Evolutionary conservation across 2,888 invertebrate species (phyloP).

Genomic region (Lochmaea capreae): DNA sequence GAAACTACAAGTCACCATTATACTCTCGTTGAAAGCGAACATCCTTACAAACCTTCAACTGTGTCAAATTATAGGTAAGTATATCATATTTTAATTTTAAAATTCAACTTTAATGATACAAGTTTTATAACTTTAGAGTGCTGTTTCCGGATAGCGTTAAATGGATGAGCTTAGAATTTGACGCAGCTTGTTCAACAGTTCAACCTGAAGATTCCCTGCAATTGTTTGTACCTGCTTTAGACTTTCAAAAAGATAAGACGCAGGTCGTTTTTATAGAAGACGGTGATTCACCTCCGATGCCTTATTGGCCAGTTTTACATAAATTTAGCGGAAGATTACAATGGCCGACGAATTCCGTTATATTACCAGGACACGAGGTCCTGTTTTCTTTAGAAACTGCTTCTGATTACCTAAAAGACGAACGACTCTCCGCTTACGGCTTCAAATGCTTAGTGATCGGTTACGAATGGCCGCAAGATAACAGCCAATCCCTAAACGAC

Average conservation of each 20-base stretch:
- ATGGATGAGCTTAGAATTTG: slow-evolving; percentile 95
- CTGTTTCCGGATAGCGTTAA: slow-evolving; percentile 88
- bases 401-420: slow-evolving; percentile 93
- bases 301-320: slow-evolving; percentile 75
- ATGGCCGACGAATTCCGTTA: slow-evolving; percentile 89
- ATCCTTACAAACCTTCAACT: slow-evolving; percentile 92
- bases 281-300: slow-evolving; percentile 60
- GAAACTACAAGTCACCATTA: slow-evolving; percentile 87
- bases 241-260: slow-evolving; percentile 42
- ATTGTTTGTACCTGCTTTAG: slow-evolving; percentile 73
- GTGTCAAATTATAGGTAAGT: slow-evolving; percentile 83
- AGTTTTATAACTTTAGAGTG: slow-evolving; percentile 70
- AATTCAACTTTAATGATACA: too few relatives aligned
- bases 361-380: slow-evolving; percentile 93
- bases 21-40: slow-evolving; percentile 94
- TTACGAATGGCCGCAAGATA: slow-evolving; percentile 78
- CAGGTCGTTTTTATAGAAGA: slow-evolving; percentile 57
- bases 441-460: slow-evolving; percentile 87
- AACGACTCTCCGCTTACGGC: slow-evolving; percentile 81
- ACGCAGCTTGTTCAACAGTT: slow-evolving; percentile 89
- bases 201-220: slow-evolving; percentile 92
- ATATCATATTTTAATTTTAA: background rate
- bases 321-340: slow-evolving; percentile 76
- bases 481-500: slow-evolving; percentile 64
- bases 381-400: slow-evolving; percentile 96